Evolutionary conservation across 2,888 invertebrate genomes (phyloP).

Genomic region (Willowsia nigromaculata): DNA sequence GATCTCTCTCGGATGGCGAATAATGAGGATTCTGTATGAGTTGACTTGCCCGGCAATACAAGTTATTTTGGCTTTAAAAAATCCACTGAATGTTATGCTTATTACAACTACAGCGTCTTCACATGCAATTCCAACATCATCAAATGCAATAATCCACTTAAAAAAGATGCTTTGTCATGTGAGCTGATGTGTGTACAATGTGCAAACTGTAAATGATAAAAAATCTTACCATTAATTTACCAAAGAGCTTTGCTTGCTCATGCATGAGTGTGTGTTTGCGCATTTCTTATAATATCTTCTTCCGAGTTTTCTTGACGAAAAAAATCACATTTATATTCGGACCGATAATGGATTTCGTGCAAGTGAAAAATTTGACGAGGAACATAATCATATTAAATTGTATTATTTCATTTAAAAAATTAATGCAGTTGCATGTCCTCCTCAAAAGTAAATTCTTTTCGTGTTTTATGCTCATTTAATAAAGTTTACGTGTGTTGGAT

Average conservation of each 20-base stretch:
- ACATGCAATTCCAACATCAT: slow-evolving; percentile 30
- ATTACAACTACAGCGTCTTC: slow-evolving; percentile 21
- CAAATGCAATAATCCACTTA: not conserved
- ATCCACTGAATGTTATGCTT: no score
- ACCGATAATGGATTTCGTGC: not conserved
- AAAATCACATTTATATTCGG: not conserved
- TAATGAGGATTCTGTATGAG: not conserved
- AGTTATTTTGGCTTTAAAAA: no score
- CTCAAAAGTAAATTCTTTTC: not conserved
- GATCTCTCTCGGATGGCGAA: not conserved
- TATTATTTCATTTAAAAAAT: slow-evolving; percentile 5
- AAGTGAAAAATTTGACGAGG: not conserved
- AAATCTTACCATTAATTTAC: slow-evolving; percentile 16
- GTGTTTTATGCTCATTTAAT: not conserved
- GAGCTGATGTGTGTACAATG: not conserved
- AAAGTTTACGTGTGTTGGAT: not conserved
- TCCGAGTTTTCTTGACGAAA: not conserved
- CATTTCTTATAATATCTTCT: not conserved
- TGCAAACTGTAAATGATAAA: slow-evolving; percentile 22
- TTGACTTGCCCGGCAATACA: not conserved
- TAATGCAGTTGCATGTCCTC: slow-evolving; percentile 54
- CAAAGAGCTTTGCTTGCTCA: slow-evolving; percentile 20
- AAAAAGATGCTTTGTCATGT: slow-evolving; percentile 37
- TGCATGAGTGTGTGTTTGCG: not conserved
- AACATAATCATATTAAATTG: not conserved